These are phyloP conservation scores for Chrysomallon squamiferum DNA, from an alignment of 1,140 invertebrate species.

Conservation along the genomic window DNA sequence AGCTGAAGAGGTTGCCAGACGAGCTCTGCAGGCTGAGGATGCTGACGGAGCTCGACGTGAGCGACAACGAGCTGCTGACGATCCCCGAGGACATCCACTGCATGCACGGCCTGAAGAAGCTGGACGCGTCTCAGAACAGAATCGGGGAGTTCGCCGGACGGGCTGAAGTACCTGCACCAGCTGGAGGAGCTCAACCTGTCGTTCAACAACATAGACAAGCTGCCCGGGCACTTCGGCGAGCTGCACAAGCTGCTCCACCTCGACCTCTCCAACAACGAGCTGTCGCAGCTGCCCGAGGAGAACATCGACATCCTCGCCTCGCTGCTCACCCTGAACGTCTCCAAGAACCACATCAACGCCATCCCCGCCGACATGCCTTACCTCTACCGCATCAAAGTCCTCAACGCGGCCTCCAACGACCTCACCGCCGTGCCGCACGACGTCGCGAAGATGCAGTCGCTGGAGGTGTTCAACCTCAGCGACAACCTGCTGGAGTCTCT, in stretches of 20 bases:
- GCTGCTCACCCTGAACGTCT: conserved; percentile 41
- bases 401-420: conserved; percentile 45
- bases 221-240: conserved; percentile 50
- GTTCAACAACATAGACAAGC: conserved; percentile 44
- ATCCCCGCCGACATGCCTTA: conserved; percentile 51
- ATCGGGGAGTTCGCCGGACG: conserved; percentile 39
- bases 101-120: conserved; percentile 33
- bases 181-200: conserved; percentile 49
- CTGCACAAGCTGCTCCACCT: conserved; percentile 43
- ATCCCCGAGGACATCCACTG: conserved; percentile 41
- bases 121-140: conserved; percentile 51
- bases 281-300: conserved; percentile 43
- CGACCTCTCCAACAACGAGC: conserved; percentile 52
- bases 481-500: conserved; percentile 54
- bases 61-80: conserved; percentile 40
- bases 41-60: conserved; percentile 43
- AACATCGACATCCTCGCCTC: conserved; percentile 47
- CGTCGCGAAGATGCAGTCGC: conserved; percentile 45
- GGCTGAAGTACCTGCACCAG: conserved; percentile 40
- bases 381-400: conserved; percentile 47
- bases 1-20: conserved; percentile 43
- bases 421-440: conserved; percentile 44
- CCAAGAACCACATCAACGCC: conserved; percentile 47
- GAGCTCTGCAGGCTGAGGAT: conserved; percentile 39
- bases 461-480: conserved; percentile 45